phyloP scores from a whole-genome alignment of 2,888 invertebrate genomes.

The Scaptomyza parva region DNA sequence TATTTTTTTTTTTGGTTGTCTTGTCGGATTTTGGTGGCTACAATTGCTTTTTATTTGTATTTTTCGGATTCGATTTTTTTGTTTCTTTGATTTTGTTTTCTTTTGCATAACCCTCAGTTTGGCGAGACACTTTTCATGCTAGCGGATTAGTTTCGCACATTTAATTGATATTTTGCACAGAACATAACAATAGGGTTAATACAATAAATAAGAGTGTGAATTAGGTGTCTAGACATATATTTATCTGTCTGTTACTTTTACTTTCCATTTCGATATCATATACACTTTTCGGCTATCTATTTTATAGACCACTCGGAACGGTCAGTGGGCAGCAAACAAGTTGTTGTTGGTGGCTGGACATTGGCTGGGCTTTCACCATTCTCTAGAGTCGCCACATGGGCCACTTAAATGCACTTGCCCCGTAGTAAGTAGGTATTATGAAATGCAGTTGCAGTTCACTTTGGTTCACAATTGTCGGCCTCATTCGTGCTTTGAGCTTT shows the following conservation, averaged over 20 bases:
- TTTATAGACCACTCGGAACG: slow-evolving; percentile 3
- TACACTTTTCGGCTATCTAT: slow-evolving; percentile 21
- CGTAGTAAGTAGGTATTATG: slow-evolving; percentile 43
- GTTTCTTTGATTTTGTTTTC: slow-evolving; percentile 5
- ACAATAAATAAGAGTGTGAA: slow-evolving; percentile 8
- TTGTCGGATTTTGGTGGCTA: slow-evolving; percentile 21
- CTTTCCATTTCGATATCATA: slow-evolving; percentile 27
- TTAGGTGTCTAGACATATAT: neutral
- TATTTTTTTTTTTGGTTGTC: slow-evolving; percentile 10
- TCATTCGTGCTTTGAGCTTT: slow-evolving; percentile 2
- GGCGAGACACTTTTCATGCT: slow-evolving; percentile 46
- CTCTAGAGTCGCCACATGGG: slow-evolving; percentile 27
- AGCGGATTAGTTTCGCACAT: slow-evolving; percentile 34
- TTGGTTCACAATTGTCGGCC: slow-evolving; percentile 12
- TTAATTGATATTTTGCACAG: slow-evolving; percentile 14
- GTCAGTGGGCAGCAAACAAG: slow-evolving; percentile 39
- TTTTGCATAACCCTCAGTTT: slow-evolving; percentile 66
- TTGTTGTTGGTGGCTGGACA: slow-evolving; percentile 26
- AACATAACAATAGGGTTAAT: slow-evolving; percentile 21
- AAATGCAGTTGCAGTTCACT: slow-evolving; percentile 35
- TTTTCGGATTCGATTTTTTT: slow-evolving; percentile 9
- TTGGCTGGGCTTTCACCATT: slow-evolving; percentile 61
- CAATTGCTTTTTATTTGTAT: slow-evolving; percentile 41
- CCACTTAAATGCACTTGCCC: slow-evolving; percentile 31
- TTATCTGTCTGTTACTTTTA: slow-evolving; percentile 11